Evolutionary conservation across 2,113 vertebrate genomes (phyloP).

Genomic region (Mustela lutreola): DNA sequence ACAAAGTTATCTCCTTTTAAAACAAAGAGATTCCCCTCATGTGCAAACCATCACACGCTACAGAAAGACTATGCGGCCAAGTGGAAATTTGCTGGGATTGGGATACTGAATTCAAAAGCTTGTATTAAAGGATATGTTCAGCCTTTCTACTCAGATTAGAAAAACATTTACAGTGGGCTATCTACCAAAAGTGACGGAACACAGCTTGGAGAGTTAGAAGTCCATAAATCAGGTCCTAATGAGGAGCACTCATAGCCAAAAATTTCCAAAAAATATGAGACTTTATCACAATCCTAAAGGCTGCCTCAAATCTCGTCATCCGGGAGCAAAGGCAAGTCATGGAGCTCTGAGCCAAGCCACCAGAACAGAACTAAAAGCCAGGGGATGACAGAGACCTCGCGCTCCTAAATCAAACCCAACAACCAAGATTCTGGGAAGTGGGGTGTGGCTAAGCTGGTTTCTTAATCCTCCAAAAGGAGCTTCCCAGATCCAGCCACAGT

Average conservation of each 20-base stretch:
- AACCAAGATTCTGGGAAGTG: neutral
- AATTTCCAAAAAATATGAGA: conserved; percentile 56
- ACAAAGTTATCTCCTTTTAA: neutral
- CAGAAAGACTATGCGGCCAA: neutral
- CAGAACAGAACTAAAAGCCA: neutral
- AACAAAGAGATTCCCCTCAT: neutral
- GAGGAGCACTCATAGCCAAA: conserved; percentile 51
- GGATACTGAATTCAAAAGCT: neutral
- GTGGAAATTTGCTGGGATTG: neutral
- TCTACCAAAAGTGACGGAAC: conserved; percentile 14
- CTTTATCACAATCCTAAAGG: neutral
- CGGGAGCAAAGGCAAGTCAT: neutral
- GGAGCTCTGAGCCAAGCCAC: neutral
- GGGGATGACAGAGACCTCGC: neutral
- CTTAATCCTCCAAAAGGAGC: neutral
- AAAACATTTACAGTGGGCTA: neutral
- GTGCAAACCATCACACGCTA: neutral
- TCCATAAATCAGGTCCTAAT: conserved; percentile 44
- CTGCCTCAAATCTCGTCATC: conserved; percentile 7
- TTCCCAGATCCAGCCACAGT: neutral
- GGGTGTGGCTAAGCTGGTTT: neutral
- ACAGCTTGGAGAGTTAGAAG: conserved; percentile 29
- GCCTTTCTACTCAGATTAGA: neutral
- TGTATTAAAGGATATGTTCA: neutral
- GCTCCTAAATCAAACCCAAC: neutral